Evolutionary conservation across 2,797 vertebrate species (phyloP).

Genomic region (Epinephelus awoara): DNA sequence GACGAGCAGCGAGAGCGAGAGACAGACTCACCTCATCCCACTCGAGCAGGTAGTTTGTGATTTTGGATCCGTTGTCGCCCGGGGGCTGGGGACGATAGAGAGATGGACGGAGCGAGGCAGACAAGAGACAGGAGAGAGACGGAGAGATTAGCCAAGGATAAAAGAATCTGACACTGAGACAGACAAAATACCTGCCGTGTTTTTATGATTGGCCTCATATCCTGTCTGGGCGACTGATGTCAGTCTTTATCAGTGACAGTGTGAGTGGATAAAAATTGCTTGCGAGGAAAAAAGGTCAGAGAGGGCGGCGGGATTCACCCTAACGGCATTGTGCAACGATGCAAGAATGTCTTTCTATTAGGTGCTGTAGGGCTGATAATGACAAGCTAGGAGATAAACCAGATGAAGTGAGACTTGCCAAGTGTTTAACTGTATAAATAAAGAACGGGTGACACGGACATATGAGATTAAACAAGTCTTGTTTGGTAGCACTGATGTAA

Average conservation of each 20-base stretch:
- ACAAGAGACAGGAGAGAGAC: conserved; percentile 64
- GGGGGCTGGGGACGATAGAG: conserved; percentile 85
- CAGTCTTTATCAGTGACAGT: conserved; percentile 45
- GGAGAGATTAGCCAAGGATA: conserved; percentile 59
- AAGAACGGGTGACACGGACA: background rate
- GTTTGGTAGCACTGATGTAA: background rate
- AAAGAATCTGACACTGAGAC: conserved; percentile 50
- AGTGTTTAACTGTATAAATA: background rate
- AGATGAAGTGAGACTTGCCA: background rate
- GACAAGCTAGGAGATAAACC: conserved; percentile 14
- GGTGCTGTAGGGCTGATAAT: background rate
- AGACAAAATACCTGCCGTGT: conserved; percentile 51
- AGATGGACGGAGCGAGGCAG: conserved; percentile 16
- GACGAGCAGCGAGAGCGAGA: background rate
- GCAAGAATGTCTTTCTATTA: conserved; percentile 4
- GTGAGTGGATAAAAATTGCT: conserved; percentile 37
- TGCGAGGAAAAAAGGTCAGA: conserved; percentile 33
- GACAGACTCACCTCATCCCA: conserved; percentile 94
- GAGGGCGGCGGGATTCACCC: conserved; percentile 16
- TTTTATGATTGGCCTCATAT: conserved; percentile 57
- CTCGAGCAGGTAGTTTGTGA: conserved; percentile 97
- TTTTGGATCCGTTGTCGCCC: conserved; percentile 97
- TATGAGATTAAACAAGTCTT: too few relatives aligned
- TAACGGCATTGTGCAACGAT: background rate
- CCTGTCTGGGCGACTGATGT: conserved; percentile 53